Evolutionary conservation across 2,797 vertebrate genomes (phyloP), one percentile per base, ranked within the genome.

Genomic region (Anguilla marmorata): DNA sequence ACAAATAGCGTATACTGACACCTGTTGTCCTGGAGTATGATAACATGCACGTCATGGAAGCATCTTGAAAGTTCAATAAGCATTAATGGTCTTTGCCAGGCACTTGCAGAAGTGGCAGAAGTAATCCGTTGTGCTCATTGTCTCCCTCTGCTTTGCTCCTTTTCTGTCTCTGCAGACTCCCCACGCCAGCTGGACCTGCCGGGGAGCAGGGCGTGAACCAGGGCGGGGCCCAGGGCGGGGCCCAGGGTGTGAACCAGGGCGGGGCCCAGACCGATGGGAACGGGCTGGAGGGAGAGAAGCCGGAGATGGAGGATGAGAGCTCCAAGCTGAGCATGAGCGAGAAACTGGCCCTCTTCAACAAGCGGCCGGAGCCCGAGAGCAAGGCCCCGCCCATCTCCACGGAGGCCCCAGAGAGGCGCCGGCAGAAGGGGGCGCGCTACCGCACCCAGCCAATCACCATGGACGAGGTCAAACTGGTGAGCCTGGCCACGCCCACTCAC

Each of bases 271-370:
- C 69, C 52, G 54, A 50, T n/a, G 92, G 92, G 90, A 85, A 86
- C 0, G 94, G 93, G 41, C 12, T 90, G 0, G 89, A 90, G 76
- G 90, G 50, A 21, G 82, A 19, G 63, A 37, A 16, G 58, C 63
- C 37, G 9, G 66, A 33, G 48, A 95, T 94, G 88, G 95, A 94
- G 0, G 96, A 96, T 16, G 95, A 95, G 90, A 94, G 89, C 92
- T 95, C 94, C 89, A 95, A 94, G 86, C 94, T 96, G 90, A 96
- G 93, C 76, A 92, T 96, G 93, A 96, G 94, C 4, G 95, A 96
- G 92, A 97, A 96, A 89, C 91, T 96, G 92, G 96, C 96, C 45
- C 95, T 96, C 84, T 96, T 96, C 86, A 96, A 96, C 90, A 96
- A 94, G 83, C 92, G 96, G 72, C 93, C 95, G 19, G 92, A 95